A percentile compares a stretch with the other conserved stretches of the same genome.
These are phyloP conservation scores for Ascidia mentula DNA, from an alignment of 23 tunicate genomes.

Conservation along the genomic window DNA sequence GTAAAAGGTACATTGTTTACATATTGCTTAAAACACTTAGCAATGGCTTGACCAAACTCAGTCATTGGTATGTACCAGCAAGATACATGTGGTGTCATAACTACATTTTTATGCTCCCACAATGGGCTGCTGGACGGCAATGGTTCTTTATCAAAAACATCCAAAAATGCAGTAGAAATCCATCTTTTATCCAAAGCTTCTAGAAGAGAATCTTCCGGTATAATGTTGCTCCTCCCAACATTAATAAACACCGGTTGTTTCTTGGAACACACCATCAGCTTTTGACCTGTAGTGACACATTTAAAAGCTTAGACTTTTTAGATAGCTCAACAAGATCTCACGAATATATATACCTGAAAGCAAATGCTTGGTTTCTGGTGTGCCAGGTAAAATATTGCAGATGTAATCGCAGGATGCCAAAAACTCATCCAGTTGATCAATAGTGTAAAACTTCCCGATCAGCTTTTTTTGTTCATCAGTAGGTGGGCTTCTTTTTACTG, in stretches of 20 bases:
- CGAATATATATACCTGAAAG: constrained; percentile 6
- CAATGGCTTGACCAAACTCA: too few species aligned
- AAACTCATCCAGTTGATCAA: constrained; percentile 12
- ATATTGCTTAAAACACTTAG: too few species aligned
- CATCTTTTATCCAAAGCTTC: constrained; percentile 24
- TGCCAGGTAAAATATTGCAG: constrained; percentile 40
- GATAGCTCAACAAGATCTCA: too few species aligned
- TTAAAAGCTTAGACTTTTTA: too few species aligned
- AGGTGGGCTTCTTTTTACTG: neutral
- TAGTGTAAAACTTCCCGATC: constrained; percentile 15
- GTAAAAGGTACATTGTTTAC: too few species aligned
- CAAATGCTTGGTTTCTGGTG: constrained; percentile 19
- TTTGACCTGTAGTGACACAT: too few species aligned
- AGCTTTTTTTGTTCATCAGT: neutral
- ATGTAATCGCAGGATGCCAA: constrained; percentile 30
- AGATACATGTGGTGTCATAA: constrained; percentile 37
- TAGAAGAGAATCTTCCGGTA: constrained; percentile 5
- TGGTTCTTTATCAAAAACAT: constrained; percentile 43
- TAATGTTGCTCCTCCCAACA: constrained; percentile 31
- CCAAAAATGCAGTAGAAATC: constrained; percentile 23
- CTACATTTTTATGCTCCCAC: constrained; percentile 25
- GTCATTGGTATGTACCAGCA: too few species aligned
- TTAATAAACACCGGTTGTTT: constrained; percentile 24
- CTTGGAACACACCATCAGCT: constrained; percentile 12
- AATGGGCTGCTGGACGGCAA: constrained; percentile 14